Conservation (phyloP, 1,140 invertebrate species). For the Lerema accius region DNA sequence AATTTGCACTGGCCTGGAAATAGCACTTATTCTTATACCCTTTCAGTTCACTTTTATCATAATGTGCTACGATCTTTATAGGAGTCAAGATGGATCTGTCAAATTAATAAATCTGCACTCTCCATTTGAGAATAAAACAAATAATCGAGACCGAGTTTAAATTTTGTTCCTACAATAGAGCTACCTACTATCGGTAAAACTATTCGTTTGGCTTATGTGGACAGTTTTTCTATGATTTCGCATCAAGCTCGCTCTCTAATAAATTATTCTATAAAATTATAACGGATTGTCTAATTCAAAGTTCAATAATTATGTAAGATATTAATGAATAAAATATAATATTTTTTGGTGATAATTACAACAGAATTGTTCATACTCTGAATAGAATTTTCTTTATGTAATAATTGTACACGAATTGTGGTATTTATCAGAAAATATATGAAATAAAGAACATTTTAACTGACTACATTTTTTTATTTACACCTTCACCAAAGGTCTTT, state of each 20-base stretch:
- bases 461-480: not conserved
- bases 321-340: not conserved
- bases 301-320: not conserved
- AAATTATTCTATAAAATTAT: not conserved
- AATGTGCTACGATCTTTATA: not conserved
- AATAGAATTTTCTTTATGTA: constrained; percentile 5
- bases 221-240: not conserved
- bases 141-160: not conserved
- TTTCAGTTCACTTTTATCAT: too few species aligned
- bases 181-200: not conserved
- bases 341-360: not conserved
- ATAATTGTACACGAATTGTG: constrained; percentile 17
- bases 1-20: too few species aligned
- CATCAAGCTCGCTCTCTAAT: not conserved
- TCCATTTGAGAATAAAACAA: not conserved
- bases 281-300: not conserved
- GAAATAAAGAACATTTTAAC: constrained; percentile 15
- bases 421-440: constrained; percentile 18
- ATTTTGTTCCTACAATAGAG: not conserved
- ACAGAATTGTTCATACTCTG: not conserved
- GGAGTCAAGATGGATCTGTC: not conserved
- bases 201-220: not conserved
- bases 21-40: too few species aligned
- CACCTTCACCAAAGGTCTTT: too few species aligned
- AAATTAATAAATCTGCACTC: not conserved